Base-by-base conservation (phyloP, 2,797 vertebrate genomes). In the Characodon lateralis region DNA sequence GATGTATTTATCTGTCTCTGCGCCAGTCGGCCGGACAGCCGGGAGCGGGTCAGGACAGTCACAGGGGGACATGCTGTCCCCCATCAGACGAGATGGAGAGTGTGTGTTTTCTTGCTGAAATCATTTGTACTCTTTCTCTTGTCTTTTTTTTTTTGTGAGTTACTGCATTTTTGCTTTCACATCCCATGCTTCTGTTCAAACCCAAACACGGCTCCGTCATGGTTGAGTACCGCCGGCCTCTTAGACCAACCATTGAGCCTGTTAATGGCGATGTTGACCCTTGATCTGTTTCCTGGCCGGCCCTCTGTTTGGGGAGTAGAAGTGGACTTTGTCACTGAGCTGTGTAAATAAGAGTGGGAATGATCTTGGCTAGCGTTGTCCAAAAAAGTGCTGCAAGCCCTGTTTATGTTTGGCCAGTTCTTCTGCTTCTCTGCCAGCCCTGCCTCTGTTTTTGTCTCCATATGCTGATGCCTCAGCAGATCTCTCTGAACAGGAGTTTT, bases 1-100 rank as follows among this genome's bases (percentile, higher is more conserved):
- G 89, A 93, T 90, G 91, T 93, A 88, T 95, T 94, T 94, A 88
- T 95, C 88, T 92, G 88, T 94, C 90, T 81, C 88, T 71, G 77
- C 2, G 80, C 89, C 91, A 88, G 83, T 70, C 78, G 41, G 71
- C 81, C 65, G 78, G 80, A 66, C 80, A 24, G 71, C 58, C 72
- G 82, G 66, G 81, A 58, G 74, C 66, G 41, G 79, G 73, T 78
- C 24, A 20, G 81, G 59, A 22, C 73, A 73, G 28, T 76, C 74
- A 0, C 71, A 22, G 58, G 9, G 70, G 77, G 74, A 74, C 73
- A 7, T 76, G 83, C 63, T 74, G 79, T 76, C 79, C 71, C 78
- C 76, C 77, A 5, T 55, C 53, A 81, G 74, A 87, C 75, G 74
- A 71, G 65, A 91, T 72, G 77, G 76, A 83, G 73, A 75, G 24